Conservation (phyloP, 2,888 invertebrate species). For the Lasioglossum morio region DNA sequence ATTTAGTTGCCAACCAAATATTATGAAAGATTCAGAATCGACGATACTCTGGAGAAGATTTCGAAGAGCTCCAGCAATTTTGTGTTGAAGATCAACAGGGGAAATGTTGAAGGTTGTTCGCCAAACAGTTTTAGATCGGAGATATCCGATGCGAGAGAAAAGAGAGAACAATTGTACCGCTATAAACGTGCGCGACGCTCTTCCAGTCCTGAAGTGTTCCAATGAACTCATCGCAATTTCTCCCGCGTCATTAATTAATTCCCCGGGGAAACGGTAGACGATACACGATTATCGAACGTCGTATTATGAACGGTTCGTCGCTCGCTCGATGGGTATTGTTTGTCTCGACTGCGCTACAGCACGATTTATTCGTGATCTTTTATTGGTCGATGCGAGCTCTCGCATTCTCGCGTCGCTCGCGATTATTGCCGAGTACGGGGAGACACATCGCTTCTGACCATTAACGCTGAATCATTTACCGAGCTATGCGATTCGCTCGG, state of each 20-base stretch:
- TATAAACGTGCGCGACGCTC: neutral
- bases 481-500: slow-evolving; percentile 39
- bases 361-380: slow-evolving; percentile 36
- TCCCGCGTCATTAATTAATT: slow-evolving; percentile 33
- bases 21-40: no score
- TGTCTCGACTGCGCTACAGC: neutral
- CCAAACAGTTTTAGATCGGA: no score
- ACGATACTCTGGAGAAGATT: no score
- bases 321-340: neutral
- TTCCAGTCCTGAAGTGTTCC: neutral
- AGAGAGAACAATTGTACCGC: neutral
- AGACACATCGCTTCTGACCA: slow-evolving; percentile 27
- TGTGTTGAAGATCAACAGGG: no score
- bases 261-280: neutral
- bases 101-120: no score
- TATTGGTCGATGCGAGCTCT: slow-evolving; percentile 25
- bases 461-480: slow-evolving; percentile 52
- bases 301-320: slow-evolving; percentile 33
- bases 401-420: neutral
- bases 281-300: slow-evolving; percentile 23
- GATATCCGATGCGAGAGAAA: neutral
- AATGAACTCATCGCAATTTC: neutral
- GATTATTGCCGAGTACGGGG: slow-evolving; percentile 31
- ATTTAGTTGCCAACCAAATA: no score
- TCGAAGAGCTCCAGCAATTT: no score